phyloP scores from a whole-genome alignment of 1,140 invertebrate genomes.

The Holcopasites calliopsidis region DNA sequence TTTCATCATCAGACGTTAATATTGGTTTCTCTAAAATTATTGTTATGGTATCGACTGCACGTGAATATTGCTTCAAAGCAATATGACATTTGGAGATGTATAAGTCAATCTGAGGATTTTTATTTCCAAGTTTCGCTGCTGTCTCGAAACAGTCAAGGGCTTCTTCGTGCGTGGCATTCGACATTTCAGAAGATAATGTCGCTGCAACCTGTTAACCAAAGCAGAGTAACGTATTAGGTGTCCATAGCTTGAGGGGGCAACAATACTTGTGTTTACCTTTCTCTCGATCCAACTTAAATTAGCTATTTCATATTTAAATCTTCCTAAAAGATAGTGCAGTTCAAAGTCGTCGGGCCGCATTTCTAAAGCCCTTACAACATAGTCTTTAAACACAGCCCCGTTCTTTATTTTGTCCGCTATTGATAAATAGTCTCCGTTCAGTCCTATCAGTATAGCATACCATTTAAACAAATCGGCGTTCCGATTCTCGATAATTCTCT shows the following conservation, averaged over 20 bases:
- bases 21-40: constrained; percentile 75
- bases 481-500: constrained; percentile 80
- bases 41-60: constrained; percentile 82
- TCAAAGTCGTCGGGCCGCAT: constrained; percentile 84
- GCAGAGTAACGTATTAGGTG: not conserved
- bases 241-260: not conserved
- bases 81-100: constrained; percentile 87
- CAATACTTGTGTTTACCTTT: constrained; percentile 79
- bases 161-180: constrained; percentile 83
- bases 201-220: constrained; percentile 77
- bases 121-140: constrained; percentile 83
- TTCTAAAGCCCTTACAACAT: constrained; percentile 85
- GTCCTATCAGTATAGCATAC: constrained; percentile 88
- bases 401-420: constrained; percentile 86
- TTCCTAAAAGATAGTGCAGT: constrained; percentile 86
- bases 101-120: constrained; percentile 86
- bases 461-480: constrained; percentile 87
- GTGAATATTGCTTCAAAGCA: constrained; percentile 78
- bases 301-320: constrained; percentile 85
- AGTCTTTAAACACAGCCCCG: constrained; percentile 85
- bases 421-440: constrained; percentile 81
- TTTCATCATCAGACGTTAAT: constrained; percentile 77
- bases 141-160: constrained; percentile 84
- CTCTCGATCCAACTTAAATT: constrained; percentile 85
- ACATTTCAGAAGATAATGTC: constrained; percentile 85